Percentiles rank a stretch among this genome's conserved stretches.
Conservation (phyloP, 2,797 vertebrate genomes). For the Bradypodion ventrale region DNA sequence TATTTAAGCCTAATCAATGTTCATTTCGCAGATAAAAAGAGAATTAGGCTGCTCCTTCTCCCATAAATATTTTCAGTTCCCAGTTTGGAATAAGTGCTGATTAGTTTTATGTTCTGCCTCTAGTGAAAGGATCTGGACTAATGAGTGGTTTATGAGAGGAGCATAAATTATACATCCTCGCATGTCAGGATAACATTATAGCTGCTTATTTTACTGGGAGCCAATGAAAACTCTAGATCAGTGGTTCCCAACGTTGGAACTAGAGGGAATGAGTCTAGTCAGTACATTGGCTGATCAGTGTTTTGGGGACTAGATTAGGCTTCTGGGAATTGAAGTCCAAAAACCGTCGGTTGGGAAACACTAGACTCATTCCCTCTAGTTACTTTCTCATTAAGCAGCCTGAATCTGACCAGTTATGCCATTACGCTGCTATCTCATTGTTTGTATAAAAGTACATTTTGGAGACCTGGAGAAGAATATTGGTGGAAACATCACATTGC, state of each 20-base stretch:
- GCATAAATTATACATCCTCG: slow-evolving; percentile 28
- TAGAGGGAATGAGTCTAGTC: too few species aligned
- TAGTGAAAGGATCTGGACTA: slow-evolving; percentile 27
- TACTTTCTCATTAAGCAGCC: background rate
- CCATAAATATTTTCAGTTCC: slow-evolving; percentile 19
- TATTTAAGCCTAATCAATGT: background rate
- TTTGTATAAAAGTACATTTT: slow-evolving; percentile 54
- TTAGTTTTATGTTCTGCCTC: slow-evolving; percentile 38
- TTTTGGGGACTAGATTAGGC: too few species aligned
- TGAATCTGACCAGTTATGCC: background rate
- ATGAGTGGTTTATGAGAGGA: slow-evolving; percentile 4
- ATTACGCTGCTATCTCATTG: background rate
- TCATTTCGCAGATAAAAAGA: background rate
- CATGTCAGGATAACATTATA: slow-evolving; percentile 11
- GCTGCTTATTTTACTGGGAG: background rate
- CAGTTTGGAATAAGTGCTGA: slow-evolving; percentile 15
- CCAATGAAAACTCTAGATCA: slow-evolving; percentile 13
- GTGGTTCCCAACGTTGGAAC: too few species aligned
- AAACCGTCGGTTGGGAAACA: too few species aligned
- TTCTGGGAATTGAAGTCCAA: too few species aligned
- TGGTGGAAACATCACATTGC: slow-evolving; percentile 9
- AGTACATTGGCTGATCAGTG: too few species aligned
- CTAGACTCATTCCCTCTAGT: background rate
- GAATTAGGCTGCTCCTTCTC: slow-evolving; percentile 12
- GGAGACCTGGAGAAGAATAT: background rate